Percentiles rank a stretch among this genome's conserved stretches.
Conservation (phyloP, 2,888 invertebrate genomes). For the Agriotes lineatus region DNA sequence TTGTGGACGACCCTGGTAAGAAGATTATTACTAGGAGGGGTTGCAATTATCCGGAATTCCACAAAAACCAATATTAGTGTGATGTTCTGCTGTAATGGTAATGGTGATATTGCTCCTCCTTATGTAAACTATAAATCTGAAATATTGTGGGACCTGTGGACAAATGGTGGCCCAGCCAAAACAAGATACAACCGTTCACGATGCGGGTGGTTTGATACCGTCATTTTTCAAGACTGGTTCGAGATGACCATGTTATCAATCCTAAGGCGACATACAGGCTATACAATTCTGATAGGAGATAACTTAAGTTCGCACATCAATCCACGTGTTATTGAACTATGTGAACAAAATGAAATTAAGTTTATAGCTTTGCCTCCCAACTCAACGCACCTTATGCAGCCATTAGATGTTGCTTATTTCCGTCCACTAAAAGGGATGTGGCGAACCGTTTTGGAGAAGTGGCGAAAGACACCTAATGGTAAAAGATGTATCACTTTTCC, state of each 20-base stretch:
- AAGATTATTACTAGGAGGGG: background rate
- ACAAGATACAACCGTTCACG: background rate
- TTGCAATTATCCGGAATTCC: background rate
- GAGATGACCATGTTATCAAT: constrained; percentile 44
- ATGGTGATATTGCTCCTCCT: background rate
- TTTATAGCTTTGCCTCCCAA: constrained; percentile 57
- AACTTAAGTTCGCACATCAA: constrained; percentile 49
- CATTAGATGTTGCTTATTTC: too few relatives aligned
- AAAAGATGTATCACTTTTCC: background rate
- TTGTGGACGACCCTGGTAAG: background rate
- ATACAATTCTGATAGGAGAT: constrained; percentile 56
- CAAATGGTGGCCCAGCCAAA: background rate
- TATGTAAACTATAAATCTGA: constrained; percentile 18
- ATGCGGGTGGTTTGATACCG: constrained; percentile 10
- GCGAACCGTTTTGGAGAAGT: too few relatives aligned
- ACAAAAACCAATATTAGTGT: background rate
- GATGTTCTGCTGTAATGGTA: constrained; percentile 5
- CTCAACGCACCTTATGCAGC: constrained; percentile 49
- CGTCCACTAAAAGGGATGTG: too few relatives aligned
- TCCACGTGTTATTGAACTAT: constrained; percentile 48
- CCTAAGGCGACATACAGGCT: constrained; percentile 47
- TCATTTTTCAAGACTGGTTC: constrained; percentile 24
- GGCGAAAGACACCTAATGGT: too few relatives aligned
- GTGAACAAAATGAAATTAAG: constrained; percentile 56
- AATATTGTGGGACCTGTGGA: constrained; percentile 18